These are phyloP conservation scores for Hirtodrosophila alboralis DNA, from an alignment of 2,888 invertebrate species.

Conservation along the genomic window DNA sequence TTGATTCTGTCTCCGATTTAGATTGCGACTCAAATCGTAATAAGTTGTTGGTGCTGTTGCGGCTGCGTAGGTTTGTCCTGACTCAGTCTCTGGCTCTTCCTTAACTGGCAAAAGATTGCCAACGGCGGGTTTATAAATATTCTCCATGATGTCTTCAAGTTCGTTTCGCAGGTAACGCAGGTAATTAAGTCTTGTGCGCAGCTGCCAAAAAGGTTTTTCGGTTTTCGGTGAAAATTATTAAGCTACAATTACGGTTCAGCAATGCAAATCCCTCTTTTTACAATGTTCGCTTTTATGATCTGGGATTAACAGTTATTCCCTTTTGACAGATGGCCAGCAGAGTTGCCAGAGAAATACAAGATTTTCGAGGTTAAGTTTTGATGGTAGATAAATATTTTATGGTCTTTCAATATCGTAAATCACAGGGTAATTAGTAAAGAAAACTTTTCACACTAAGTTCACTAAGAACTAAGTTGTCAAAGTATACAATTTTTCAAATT, in stretches of 20 bases:
- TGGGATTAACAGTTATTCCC: conserved; percentile 46
- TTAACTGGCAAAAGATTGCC: conserved; percentile 19
- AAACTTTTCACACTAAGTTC: no score
- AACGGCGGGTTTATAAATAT: neutral
- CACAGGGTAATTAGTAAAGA: no score
- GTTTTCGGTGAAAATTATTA: conserved; percentile 9
- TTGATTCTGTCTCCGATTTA: neutral
- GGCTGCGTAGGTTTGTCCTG: neutral
- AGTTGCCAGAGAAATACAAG: conserved; percentile 7
- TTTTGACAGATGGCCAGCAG: conserved; percentile 40
- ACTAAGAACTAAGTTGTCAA: no score
- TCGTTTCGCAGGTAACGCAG: conserved; percentile 32
- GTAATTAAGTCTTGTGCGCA: conserved; percentile 14
- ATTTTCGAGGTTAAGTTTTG: no score
- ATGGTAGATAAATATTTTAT: no score
- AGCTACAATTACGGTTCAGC: conserved; percentile 2
- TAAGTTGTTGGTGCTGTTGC: no score
- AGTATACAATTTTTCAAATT: no score
- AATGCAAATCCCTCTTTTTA: conserved; percentile 5
- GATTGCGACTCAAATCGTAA: no score
- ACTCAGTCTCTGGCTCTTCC: neutral
- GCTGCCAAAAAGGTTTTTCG: conserved; percentile 20
- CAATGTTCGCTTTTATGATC: conserved; percentile 28
- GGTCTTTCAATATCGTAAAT: no score
- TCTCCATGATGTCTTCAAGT: conserved; percentile 5